phyloP scores from a whole-genome alignment of 2,888 invertebrate genomes.

The Mesochorus sp. region DNA sequence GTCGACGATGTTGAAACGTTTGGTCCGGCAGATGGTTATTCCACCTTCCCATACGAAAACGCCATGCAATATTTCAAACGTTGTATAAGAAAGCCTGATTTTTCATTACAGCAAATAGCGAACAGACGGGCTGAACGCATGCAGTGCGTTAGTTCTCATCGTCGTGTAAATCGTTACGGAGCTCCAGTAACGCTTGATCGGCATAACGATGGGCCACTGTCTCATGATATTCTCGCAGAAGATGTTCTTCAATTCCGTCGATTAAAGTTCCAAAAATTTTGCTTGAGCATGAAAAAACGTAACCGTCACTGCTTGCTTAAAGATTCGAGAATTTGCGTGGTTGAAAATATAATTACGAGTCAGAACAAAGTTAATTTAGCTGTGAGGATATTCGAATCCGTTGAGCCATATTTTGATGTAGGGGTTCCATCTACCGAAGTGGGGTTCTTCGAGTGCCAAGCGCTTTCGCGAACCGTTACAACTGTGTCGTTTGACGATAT shows the following conservation, averaged over 20 bases:
- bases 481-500: not conserved
- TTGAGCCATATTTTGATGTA: slow-evolving; percentile 19
- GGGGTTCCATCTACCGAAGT: slow-evolving; percentile 7
- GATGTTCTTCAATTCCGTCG: slow-evolving; percentile 5
- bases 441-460: slow-evolving; percentile 18
- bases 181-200: not conserved
- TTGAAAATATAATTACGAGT: slow-evolving; percentile 9
- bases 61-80: slow-evolving; percentile 10
- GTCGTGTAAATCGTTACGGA: not conserved
- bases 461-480: not conserved
- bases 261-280: not conserved
- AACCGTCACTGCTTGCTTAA: slow-evolving; percentile 18
- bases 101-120: slow-evolving; percentile 12
- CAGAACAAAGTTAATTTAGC: not conserved
- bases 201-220: not conserved
- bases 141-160: not conserved
- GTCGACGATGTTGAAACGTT: slow-evolving; percentile 28
- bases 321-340: not conserved
- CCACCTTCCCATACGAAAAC: slow-evolving; percentile 33
- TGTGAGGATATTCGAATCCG: slow-evolving; percentile 8
- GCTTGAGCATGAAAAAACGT: not conserved
- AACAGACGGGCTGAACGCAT: slow-evolving; percentile 17
- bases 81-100: slow-evolving; percentile 3
- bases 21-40: slow-evolving; percentile 13
- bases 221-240: not conserved